phyloP scores from a whole-genome alignment of 2,888 invertebrate genomes.

The Octonoba sinensis region DNA sequence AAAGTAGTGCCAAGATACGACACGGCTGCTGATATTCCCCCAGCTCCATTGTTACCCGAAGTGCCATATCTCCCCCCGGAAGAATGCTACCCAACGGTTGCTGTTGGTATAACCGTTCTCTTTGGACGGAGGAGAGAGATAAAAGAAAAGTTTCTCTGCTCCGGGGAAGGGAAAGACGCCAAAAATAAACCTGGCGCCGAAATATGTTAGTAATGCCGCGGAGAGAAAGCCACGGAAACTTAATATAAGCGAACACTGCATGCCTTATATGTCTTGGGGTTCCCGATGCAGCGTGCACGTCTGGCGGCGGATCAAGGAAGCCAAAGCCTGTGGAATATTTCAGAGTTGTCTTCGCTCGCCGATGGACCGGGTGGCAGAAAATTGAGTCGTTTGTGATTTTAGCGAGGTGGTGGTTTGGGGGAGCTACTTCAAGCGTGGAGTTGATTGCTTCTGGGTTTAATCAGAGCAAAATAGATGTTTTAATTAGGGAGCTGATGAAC shows the following conservation, averaged over 20 bases:
- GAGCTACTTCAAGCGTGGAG: no score
- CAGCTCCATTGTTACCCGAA: conserved; percentile 16
- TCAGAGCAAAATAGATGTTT: no score
- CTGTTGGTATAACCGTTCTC: no score
- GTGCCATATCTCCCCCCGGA: neutral
- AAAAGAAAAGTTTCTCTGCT: neutral
- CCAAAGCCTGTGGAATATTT: neutral
- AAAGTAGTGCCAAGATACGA: no score
- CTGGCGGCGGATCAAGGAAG: conserved; percentile 40
- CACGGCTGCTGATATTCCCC: no score
- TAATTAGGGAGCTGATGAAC: no score
- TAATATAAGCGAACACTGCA: conserved; percentile 51
- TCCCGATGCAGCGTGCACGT: conserved; percentile 19
- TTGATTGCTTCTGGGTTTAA: no score
- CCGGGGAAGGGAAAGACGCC: neutral
- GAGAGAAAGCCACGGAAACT: conserved; percentile 36
- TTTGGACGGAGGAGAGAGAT: neutral
- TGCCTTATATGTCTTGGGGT: conserved; percentile 52
- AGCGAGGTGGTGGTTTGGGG: no score
- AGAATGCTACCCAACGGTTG: no score
- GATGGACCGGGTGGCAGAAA: no score
- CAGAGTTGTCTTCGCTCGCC: no score
- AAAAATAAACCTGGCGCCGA: conserved; percentile 59
- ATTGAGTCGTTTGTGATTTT: no score
- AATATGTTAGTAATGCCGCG: conserved; percentile 56